Base-by-base conservation (phyloP, 2,888 invertebrate genomes). In the Blastobasis lacticolella region DNA sequence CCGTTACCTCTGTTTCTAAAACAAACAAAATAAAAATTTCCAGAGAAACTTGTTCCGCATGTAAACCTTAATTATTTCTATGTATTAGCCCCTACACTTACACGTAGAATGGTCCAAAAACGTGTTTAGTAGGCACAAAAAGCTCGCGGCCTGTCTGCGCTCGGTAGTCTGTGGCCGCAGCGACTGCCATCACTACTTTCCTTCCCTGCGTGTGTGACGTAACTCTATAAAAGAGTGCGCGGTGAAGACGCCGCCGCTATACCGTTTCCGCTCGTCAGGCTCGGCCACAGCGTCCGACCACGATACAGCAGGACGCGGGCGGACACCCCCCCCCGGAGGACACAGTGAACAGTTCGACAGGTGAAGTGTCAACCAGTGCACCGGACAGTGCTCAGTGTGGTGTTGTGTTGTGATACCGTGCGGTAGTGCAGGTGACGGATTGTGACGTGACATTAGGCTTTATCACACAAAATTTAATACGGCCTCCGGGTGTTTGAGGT, bases 141-240 rank as follows among this genome's bases (percentile, higher is more conserved):
- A 48, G 52, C 7, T n/a, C 5, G 45, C 41, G 62, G 60, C 62
- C 58, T 84, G 85, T 84, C 71, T 61, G 61, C 57, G 60, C 55
- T 73, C 67, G 67, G 61, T 81, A 73, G 59, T 86, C 85, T 84
- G 65, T 81, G 85, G 50, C 69, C 63, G 59, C 63, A 55, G 60
- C 67, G 67, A 61, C 76, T 78, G 71, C 88, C 88, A 86, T 86
- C 86, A 81, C 88, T 82, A 87, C 88, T 88, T 88, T 88, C 87
- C 81, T 86, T 84, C 84, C 82, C 79, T 71, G 78, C 81, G 76
- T 78, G 77, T 82, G 79, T 88, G 88, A 88, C 88, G 88, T 88
- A 88, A 88, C 84, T 83, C 85, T 88, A 88, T 88, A 88, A 87
- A 88, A 88, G 88, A 84, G 86, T 73, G 79, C 59, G 83, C 79